Percentiles rank a stretch among this genome's conserved stretches.
Evolutionary conservation across 2,888 invertebrate genomes (phyloP).

Genomic region (Acanthoscelides obtectus): DNA sequence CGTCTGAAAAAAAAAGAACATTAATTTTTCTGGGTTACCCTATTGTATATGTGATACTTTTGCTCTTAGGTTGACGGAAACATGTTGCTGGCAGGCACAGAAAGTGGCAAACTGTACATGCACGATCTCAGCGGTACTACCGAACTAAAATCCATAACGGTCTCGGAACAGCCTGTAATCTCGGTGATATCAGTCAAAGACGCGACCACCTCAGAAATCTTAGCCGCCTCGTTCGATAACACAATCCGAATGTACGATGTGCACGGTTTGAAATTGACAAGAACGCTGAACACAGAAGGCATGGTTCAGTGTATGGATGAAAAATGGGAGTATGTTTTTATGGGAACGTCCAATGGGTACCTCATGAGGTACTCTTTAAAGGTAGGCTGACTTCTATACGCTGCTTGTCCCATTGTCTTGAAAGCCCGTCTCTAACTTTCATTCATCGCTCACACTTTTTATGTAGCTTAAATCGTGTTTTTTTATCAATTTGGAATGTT

Average conservation of each 20-base stretch:
- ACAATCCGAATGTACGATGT: slow-evolving; percentile 58
- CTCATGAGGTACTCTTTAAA: slow-evolving; percentile 64
- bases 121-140: slow-evolving; percentile 40
- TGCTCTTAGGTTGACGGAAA: neutral
- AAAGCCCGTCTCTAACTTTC: too few species aligned
- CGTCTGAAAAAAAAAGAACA: too few species aligned
- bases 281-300: slow-evolving; percentile 26
- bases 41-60: too few species aligned
- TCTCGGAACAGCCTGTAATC: neutral
- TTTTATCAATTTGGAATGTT: too few species aligned
- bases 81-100: slow-evolving; percentile 53
- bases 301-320: slow-evolving; percentile 72
- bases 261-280: slow-evolving; percentile 49
- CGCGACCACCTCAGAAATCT: slow-evolving; percentile 38
- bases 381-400: too few species aligned
- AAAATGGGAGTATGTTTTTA: slow-evolving; percentile 66
- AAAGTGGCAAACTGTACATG: slow-evolving; percentile 60
- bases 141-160: neutral
- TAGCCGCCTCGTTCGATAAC: slow-evolving; percentile 60
- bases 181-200: neutral
- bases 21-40: too few species aligned
- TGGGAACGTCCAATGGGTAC: slow-evolving; percentile 69
- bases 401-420: too few species aligned
- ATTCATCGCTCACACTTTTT: too few species aligned
- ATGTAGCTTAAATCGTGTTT: too few species aligned